Evolutionary conservation across 2,888 invertebrate species (phyloP).

Genomic region (Amphipyra tragopoginis): DNA sequence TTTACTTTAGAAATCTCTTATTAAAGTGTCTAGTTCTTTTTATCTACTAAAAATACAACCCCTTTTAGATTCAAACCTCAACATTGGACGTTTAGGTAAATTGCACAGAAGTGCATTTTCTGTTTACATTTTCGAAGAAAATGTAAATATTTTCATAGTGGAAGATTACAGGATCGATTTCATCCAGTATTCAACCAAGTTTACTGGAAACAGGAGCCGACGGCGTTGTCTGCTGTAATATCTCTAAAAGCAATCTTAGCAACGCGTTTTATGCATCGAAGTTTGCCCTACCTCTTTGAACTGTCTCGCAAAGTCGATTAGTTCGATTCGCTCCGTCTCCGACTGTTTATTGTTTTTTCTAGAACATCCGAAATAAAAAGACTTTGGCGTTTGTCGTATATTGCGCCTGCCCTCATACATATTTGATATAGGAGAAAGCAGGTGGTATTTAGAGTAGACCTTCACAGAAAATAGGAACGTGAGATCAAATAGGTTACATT

Average conservation of each 20-base stretch:
- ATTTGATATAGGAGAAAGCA: constrained; percentile 37
- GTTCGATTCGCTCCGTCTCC: constrained; percentile 38
- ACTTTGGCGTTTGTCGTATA: constrained; percentile 46
- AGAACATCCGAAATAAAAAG: constrained; percentile 49
- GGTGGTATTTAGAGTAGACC: constrained; percentile 20
- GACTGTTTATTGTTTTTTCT: constrained; percentile 59
- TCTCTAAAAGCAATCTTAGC: constrained; percentile 58
- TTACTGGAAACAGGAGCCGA: constrained; percentile 27
- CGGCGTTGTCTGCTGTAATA: constrained; percentile 47
- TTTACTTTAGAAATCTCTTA: too few relatives aligned
- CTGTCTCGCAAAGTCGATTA: constrained; percentile 58
- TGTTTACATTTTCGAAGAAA: constrained; percentile 32
- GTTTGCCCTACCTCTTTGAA: constrained; percentile 47
- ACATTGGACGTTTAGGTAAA: neutral
- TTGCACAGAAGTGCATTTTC: constrained; percentile 9
- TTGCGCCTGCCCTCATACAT: constrained; percentile 49
- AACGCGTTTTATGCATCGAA: constrained; percentile 57
- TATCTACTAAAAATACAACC: too few relatives aligned
- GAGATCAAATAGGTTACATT: constrained; percentile 18
- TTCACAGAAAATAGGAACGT: constrained; percentile 20
- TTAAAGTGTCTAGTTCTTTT: too few relatives aligned
- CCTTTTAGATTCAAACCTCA: neutral
- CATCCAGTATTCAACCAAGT: constrained; percentile 41
- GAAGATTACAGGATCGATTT: constrained; percentile 45
- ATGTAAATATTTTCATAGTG: constrained; percentile 49